Conservation (phyloP, 2,888 invertebrate species). For the Drosophila algonquin region DNA sequence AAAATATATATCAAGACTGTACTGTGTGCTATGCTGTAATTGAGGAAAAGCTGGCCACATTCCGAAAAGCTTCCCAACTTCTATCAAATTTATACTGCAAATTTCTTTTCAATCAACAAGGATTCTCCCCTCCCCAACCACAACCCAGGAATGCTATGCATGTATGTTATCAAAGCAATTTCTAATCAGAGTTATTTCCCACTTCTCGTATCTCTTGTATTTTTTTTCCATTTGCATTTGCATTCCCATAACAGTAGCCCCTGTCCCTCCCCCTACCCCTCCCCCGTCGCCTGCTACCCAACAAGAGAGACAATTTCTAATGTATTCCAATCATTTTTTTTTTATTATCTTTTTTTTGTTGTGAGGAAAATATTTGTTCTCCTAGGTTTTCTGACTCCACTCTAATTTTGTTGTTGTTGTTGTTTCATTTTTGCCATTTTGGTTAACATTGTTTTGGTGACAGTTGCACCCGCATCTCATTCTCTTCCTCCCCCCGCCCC, state of each 20-base stretch:
- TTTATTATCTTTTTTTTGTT: constrained; percentile 30
- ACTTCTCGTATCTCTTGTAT: constrained; percentile 1
- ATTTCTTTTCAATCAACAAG: background rate
- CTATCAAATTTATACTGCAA: background rate
- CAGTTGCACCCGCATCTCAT: constrained; percentile 52
- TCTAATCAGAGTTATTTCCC: background rate
- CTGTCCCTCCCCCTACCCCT: background rate
- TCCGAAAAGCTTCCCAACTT: constrained; percentile 3
- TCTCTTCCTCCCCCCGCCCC: background rate
- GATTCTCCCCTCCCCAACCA: background rate
- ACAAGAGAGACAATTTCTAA: constrained; percentile 56
- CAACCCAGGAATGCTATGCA: background rate
- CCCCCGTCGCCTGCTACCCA: background rate
- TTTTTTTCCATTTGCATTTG: constrained; percentile 22
- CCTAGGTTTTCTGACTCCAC: constrained; percentile 19
- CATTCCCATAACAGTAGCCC: background rate
- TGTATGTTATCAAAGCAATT: background rate
- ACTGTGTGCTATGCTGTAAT: background rate
- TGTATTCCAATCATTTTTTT: constrained; percentile 63
- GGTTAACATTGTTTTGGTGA: constrained; percentile 67
- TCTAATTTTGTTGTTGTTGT: constrained; percentile 20
- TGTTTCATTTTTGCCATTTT: constrained; percentile 43
- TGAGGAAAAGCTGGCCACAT: background rate
- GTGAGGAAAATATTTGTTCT: background rate
- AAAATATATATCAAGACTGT: background rate